These are phyloP conservation scores for Drosophila hamatofila DNA, from an alignment of 2,888 invertebrate species.

Conservation along the genomic window DNA sequence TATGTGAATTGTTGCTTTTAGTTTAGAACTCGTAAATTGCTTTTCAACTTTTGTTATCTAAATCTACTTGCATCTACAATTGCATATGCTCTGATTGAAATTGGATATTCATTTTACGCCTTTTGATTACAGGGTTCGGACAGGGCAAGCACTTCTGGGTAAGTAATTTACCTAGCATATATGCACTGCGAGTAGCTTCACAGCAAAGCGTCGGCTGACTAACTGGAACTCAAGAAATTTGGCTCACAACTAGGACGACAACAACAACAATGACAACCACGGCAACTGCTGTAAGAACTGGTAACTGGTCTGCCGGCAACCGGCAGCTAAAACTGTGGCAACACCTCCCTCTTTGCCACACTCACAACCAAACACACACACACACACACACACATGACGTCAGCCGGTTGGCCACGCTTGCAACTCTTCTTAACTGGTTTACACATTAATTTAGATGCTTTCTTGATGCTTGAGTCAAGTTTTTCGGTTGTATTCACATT, in stretches of 20 bases:
- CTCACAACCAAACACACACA: conserved; percentile 34
- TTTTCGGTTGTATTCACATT: conserved; percentile 44
- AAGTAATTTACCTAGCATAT: conserved; percentile 31
- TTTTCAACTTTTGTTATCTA: not conserved
- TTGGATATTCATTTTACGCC: conserved; percentile 17
- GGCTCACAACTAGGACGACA: conserved; percentile 74
- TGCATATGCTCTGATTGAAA: not conserved
- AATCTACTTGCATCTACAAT: not conserved
- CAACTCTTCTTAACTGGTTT: conserved; percentile 64
- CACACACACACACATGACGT: conserved; percentile 61
- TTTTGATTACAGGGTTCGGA: conserved; percentile 42
- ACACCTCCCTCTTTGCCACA: conserved; percentile 37
- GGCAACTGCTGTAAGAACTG: conserved; percentile 68
- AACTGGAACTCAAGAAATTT: conserved; percentile 72
- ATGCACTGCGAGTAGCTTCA: conserved; percentile 28
- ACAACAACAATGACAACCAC: conserved; percentile 45
- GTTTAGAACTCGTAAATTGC: not conserved
- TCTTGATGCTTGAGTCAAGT: conserved; percentile 66
- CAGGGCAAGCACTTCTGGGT: conserved; percentile 19
- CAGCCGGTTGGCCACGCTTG: conserved; percentile 54
- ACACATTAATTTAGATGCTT: conserved; percentile 75
- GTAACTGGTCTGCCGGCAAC: conserved; percentile 68
- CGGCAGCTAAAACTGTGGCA: conserved; percentile 57
- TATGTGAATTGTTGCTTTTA: not conserved
- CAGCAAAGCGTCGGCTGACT: conserved; percentile 46